Conservation (phyloP, 2,888 invertebrate species). For the Sesia bembeciformis region DNA sequence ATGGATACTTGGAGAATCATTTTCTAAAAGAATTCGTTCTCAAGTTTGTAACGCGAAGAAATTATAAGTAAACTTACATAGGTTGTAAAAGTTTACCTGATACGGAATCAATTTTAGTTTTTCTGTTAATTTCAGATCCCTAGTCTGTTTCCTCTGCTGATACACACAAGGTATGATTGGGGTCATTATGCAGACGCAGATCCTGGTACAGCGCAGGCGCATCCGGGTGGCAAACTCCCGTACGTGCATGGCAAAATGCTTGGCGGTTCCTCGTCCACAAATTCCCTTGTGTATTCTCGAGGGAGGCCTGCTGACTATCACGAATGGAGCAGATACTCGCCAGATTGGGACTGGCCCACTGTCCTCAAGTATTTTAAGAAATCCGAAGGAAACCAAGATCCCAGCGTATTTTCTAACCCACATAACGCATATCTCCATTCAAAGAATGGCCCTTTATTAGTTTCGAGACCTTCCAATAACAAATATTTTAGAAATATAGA, state of each 20-base stretch:
- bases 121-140: slow-evolving; percentile 3
- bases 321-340: not conserved
- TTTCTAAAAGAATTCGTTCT: no score
- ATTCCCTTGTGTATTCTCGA: not conserved
- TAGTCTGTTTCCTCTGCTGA: slow-evolving; percentile 3
- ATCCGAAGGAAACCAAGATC: slow-evolving; percentile 29
- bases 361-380: slow-evolving; percentile 6
- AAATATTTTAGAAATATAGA: slow-evolving; percentile 21
- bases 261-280: not conserved
- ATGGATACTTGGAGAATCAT: no score
- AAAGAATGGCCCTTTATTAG: slow-evolving; percentile 30
- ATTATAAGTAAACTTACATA: no score
- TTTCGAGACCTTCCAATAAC: slow-evolving; percentile 27
- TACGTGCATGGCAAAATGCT: not conserved
- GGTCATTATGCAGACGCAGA: slow-evolving; percentile 3
- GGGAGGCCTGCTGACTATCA: not conserved
- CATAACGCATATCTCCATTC: slow-evolving; percentile 30
- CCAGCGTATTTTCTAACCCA: slow-evolving; percentile 20
- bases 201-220: not conserved
- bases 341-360: slow-evolving; percentile 2
- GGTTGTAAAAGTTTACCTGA: no score
- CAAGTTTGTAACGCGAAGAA: no score
- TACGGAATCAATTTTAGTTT: no score
- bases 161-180: slow-evolving; percentile 5
- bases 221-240: not conserved